Evolutionary conservation across 2,888 invertebrate genomes (phyloP).

Genomic region (Drosophila macrothrix): DNA sequence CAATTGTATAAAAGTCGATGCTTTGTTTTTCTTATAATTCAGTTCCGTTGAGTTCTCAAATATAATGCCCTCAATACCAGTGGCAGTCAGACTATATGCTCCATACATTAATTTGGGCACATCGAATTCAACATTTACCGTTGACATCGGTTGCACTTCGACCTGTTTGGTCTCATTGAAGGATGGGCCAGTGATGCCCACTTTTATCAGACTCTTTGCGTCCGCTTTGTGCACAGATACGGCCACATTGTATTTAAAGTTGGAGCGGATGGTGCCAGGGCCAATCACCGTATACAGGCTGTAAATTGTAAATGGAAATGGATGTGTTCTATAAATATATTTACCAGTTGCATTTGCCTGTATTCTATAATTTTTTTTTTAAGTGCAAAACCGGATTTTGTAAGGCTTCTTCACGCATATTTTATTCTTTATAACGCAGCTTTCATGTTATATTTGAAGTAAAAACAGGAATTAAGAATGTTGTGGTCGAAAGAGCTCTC

Average conservation of each 20-base stretch:
- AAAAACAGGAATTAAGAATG: not conserved
- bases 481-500: not conserved
- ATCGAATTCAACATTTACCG: conserved; percentile 90
- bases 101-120: conserved; percentile 85
- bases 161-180: conserved; percentile 90
- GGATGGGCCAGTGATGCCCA: conserved; percentile 90
- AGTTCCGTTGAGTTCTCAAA: conserved; percentile 91
- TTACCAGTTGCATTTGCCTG: not conserved
- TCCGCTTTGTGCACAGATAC: conserved; percentile 86
- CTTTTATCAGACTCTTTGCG: conserved; percentile 86
- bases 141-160: conserved; percentile 89
- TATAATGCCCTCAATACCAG: conserved; percentile 89
- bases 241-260: conserved; percentile 93
- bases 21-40: conserved; percentile 89
- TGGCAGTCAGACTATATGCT: conserved; percentile 77
- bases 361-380: not conserved
- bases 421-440: conserved; percentile 12
- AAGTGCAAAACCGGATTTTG: conserved; percentile 7
- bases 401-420: not conserved
- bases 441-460: conserved; percentile 12
- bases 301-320: conserved; percentile 9
- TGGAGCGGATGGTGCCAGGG: conserved; percentile 93
- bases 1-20: conserved; percentile 94
- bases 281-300: conserved; percentile 91
- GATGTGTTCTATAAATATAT: conserved; percentile 1